Evolutionary conservation across 2,797 vertebrate genomes (phyloP), one percentile per base, ranked within the genome.

Genomic region (Protosalanx chinensis): DNA sequence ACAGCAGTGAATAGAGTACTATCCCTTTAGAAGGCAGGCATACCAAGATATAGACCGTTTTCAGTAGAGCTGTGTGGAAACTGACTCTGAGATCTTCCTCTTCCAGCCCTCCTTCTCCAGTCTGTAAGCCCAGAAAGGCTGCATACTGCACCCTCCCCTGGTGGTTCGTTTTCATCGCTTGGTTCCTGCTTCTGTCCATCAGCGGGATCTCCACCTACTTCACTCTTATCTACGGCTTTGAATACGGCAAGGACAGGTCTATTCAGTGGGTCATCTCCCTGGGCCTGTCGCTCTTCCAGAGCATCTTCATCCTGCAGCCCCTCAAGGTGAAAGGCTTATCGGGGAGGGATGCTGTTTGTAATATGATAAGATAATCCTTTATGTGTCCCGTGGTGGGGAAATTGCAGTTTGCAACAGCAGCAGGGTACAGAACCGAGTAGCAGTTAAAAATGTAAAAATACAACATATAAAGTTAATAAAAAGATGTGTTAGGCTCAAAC

Each of bases 291-390:
- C 91, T 95, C 30, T 93, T 95, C 80, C 91, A 95, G 79, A 95
- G 94, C 81, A 94, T 95, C 83, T 95, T 95, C 71, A 88, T 95
- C 72, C 82, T 94, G 76, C 94, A 95, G 82, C 94, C 94, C 46
- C 91, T 95, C 23, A 95, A 95, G 92, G 94, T 94, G 56, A 64
- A 80, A 72, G 12, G 59, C 74, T 6, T 3, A 37, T 16, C 3
- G 8, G 27, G 6, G 16, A 6, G 46, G 18, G 5, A 46, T 13
- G 20, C 56, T 46, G 41, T 46, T 46, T 46, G 41, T 56, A 5
- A n/a, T 56, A 4, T 7, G 18, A 16, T 56, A 5, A 46, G 5
- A 5, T 46, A 46, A 46, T 46, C 41, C 41, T 46, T 12, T 46
- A 5, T 12, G 41, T 46, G 5, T 12, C 41, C 12, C 12, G 41